Evolutionary conservation across 2,888 invertebrate genomes (phyloP).

Genomic region (Lochmaea crataegi): DNA sequence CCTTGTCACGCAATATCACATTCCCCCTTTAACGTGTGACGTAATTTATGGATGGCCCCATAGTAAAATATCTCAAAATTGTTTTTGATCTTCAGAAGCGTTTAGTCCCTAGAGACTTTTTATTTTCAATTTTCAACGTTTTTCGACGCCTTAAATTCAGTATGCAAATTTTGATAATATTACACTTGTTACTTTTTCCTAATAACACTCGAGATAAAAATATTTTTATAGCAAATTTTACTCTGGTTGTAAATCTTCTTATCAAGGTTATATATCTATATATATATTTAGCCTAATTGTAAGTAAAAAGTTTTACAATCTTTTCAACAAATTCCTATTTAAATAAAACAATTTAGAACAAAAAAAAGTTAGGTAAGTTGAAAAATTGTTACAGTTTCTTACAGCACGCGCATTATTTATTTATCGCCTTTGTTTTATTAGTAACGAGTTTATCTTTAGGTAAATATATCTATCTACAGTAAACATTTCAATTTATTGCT

Average conservation of each 20-base stretch:
- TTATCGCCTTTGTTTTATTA: slow-evolving; percentile 39
- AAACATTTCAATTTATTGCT: slow-evolving; percentile 51
- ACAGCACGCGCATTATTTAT: background rate
- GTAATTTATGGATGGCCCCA: too few species aligned
- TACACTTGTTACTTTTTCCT: too few species aligned
- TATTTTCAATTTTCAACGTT: too few species aligned
- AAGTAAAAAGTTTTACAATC: background rate
- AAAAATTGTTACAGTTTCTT: background rate
- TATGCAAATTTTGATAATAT: too few species aligned
- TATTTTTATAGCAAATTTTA: slow-evolving; percentile 17
- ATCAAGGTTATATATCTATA: slow-evolving; percentile 21
- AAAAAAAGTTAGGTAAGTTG: too few species aligned
- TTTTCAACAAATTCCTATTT: background rate
- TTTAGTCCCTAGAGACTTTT: too few species aligned
- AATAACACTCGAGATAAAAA: too few species aligned
- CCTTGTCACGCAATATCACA: too few species aligned
- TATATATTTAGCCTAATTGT: slow-evolving; percentile 13
- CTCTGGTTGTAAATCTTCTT: slow-evolving; percentile 24
- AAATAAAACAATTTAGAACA: background rate
- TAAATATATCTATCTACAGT: slow-evolving; percentile 52
- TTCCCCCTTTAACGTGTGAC: too few species aligned
- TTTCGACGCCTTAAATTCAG: too few species aligned
- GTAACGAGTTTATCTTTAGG: slow-evolving; percentile 49
- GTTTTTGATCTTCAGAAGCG: too few species aligned
- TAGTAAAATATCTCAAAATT: too few species aligned